Evolutionary conservation across 2,113 vertebrate species (phyloP), one percentile per base, ranked within the genome.

Genomic region (Notothenia coriiceps): DNA sequence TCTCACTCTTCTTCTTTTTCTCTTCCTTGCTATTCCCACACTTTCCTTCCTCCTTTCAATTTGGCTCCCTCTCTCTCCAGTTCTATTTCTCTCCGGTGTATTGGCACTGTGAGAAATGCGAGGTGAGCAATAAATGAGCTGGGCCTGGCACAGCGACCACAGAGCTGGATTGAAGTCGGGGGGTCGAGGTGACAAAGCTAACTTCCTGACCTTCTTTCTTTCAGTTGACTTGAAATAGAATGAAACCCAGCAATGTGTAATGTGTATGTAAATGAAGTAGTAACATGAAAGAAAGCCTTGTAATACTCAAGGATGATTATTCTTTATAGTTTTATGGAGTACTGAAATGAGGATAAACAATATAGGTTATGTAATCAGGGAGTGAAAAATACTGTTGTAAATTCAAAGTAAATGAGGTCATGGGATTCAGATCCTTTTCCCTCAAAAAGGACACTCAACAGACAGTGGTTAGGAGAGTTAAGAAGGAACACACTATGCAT

Each of bases 81-180:
- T 82, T 77, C 73, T 69, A 20, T 84, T 71, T 75, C 71, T 68
- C 84, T 78, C 55, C 51, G 40, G 55, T 77, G 65, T 83, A 91
- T 88, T 88, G 87, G 86, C 85, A 90, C 68, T 61, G 86, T 18
- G 68, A 91, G 85, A 85, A 85, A 82, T 89, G 88, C 85, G 86
- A 89, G 56, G 84, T 88, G 83, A 82, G 91, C 92, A 95, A 89
- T 92, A 92, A 89, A 79, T 55, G 74, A 83, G 82, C 71, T 18
- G 55, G 47, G 79, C 72, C 52, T 77, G 73, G 79, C 86, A 80
- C 73, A 78, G 88, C 82, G 77, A 70, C 65, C 76, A 70, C 69
- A 63, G 71, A 67, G 76, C 83, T 79, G 69, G 73, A 74, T 82
- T 61, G 44, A 20, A 65, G 68, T 73, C 65, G 13, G 2, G 10